Evolutionary conservation across 2,797 vertebrate genomes (phyloP), one percentile per base, ranked within the genome.

Genomic region (Pseudomugil tenellus): DNA sequence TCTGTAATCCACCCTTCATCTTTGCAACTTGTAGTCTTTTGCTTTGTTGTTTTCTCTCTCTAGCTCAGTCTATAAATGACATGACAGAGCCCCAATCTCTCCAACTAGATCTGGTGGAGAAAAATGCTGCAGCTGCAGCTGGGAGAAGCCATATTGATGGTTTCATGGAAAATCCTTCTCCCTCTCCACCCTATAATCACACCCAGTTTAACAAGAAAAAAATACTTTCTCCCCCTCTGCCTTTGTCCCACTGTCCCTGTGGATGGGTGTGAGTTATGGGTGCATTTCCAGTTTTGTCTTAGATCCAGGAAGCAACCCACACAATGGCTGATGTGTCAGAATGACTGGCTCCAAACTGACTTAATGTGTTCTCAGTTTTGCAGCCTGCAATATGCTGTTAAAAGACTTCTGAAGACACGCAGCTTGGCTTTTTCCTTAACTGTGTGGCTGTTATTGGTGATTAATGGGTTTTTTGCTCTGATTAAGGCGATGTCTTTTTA

Each of bases 151-250:
- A n/a, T 21, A 46, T 46, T n/a, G 56, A 74, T 63, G 41, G 67
- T 68, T 81, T 75, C 58, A 77, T 70, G 86, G 73, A 85, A 86
- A 58, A 63, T 41, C 65, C 63, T 28, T 52, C 55, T 63, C 76
- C 72, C 67, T 76, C 77, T 68, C 71, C 83, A 73, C 70, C 81
- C 80, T 81, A 1, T 79, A 83, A 83, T 90, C 82, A 78, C 85
- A 70, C 84, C 72, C 71, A 72, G 62, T 70, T 76, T 72, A 73
- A 76, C 49, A 46, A 79, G 76, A 57, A 84, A 57, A 84, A 87
- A 85, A 76, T 73, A 63, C 70, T 73, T 41, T 70, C 37, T 64
- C 53, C 53, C 57, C 73, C 60, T 60, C 54, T 3, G 61, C 37
- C 70, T 78, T 72, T 74, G 70, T 84, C 58, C 46, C 41, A 49